Evolutionary conservation across 2,888 invertebrate species (phyloP).

Genomic region (Balanococcus diminutus): DNA sequence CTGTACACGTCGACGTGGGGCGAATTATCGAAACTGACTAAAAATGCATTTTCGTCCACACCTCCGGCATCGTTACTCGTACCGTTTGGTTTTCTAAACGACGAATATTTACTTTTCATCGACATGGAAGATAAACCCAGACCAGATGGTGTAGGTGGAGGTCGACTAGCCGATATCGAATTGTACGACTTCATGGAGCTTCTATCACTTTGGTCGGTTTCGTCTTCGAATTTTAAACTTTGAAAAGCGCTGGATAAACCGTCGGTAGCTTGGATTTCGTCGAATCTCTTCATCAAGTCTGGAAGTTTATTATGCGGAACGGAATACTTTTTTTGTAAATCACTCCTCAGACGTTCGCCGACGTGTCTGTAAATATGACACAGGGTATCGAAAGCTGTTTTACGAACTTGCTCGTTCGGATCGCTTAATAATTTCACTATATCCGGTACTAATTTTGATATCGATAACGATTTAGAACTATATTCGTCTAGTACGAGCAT

Average conservation of each 20-base stretch:
- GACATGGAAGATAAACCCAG: not conserved
- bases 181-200: not conserved
- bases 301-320: constrained; percentile 74
- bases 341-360: constrained; percentile 82
- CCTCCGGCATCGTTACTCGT: constrained; percentile 71
- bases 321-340: constrained; percentile 80
- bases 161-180: constrained; percentile 25
- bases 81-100: not conserved
- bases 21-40: constrained; percentile 81
- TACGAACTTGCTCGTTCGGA: constrained; percentile 84
- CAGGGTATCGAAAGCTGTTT: constrained; percentile 82
- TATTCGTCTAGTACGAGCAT: constrained; percentile 83
- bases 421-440: constrained; percentile 85
- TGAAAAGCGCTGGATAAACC: not conserved
- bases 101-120: not conserved
- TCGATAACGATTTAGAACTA: constrained; percentile 80
- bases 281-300: constrained; percentile 80
- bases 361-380: constrained; percentile 92
- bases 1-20: constrained; percentile 84
- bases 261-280: constrained; percentile 72
- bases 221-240: constrained; percentile 39
- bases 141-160: constrained; percentile 42
- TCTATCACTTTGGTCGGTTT: constrained; percentile 31
- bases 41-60: constrained; percentile 86
- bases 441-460: constrained; percentile 81